Base-by-base conservation (phyloP, 2,113 vertebrate genomes). In the Burhinus bistriatus region DNA sequence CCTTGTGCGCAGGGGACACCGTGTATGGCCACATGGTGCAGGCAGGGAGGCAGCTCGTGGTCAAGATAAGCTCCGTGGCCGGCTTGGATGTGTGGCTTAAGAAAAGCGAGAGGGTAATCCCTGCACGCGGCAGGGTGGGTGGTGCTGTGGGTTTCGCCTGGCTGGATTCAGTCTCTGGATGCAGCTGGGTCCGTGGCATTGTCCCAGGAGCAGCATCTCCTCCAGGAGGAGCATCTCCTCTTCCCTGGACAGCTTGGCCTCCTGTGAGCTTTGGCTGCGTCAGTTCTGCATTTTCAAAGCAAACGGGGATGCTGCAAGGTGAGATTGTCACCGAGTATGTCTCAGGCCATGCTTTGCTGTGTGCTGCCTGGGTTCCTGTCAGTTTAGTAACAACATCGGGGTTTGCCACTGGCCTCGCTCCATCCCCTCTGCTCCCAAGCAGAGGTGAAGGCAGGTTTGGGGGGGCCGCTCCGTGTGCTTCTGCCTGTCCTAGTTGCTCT, bases 1-100 rank as follows among this genome's bases (percentile, higher is more conserved):
- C n/a, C 40, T 16, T 6, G 42, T 0, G 1, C 1, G 1, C 34
- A 13, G 51, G 72, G 34, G 9, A 54, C 78, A 29, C 42, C 0
- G 0, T 29, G 49, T 44, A 6, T 2, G 10, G n/a, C n/a, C 22
- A 1, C 0, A 1, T 57, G 68, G 49, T 21, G 18, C 0, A 1
- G 42, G n/a, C 81, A 64, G n/a, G 59, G 70, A 84, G 73, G 61
- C 78, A 66, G 70, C 65, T 78, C 6, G 2, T 51, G 45, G 55
- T 81, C 45, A 21, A 10, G 51, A 45, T 91, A n/a, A 87, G 69
- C 69, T 89, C 65, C 1, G 9, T 32, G 81, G 26, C 68, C 0
- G 0, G 47, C 55, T 95, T 0, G 0, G 69, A 15, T 84, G 22
- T 6, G 32, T 44, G 80, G 12, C 72, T 91, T 23, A 57, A 61